Evolutionary conservation across 2,888 invertebrate genomes (phyloP), one percentile per base, ranked within the genome.

Genomic region (Toxonevra muliebris): DNA sequence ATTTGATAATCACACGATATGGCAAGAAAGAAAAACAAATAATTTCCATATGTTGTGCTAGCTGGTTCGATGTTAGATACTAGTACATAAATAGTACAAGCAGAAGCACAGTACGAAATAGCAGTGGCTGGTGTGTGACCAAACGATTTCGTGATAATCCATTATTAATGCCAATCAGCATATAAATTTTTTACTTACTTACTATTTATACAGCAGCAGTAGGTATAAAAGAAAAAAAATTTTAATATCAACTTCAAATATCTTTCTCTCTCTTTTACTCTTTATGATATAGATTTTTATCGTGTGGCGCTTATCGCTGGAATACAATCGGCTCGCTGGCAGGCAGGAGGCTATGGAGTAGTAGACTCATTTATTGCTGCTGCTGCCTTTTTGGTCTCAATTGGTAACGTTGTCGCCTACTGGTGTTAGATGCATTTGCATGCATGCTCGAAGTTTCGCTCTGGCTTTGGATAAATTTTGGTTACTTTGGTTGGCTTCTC

Each of bases 121-220:
- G 42, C 54, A 48, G 53, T 53, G 61, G 5, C 20, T 30, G 30
- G 41, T 68, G 75, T 76, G 76, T 74, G 77, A 76, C 76, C 79
- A 80, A 76, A 74, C 79, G 80, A 79, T 77, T 77, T 84, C 84
- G 84, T 84, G 84, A 84, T 84, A 85, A 84, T 84, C 84, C 84
- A 84, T 84, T 84, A 84, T 85, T 84, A 84, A 84, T 84, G 84
- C 85, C 84, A 84, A 85, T 85, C 85, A 85, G 82, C 82, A 84
- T 84, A 82, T 76, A 77, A 70, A 77, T 71, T 66, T 57, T 61
- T 53, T 61, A 66, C 20, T 11, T 66, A 61, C 53, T 57, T 43
- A 59, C 65, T 65, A 52, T 59, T 40, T n/a, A 15, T 20, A 20
- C 58, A 59, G 5, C 45, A 57, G 48, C 55, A 63, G 41, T 17